Evolutionary conservation across 64 coral and sea anemone species (phyloP).

Genomic region (Platygyra sinensis): DNA sequence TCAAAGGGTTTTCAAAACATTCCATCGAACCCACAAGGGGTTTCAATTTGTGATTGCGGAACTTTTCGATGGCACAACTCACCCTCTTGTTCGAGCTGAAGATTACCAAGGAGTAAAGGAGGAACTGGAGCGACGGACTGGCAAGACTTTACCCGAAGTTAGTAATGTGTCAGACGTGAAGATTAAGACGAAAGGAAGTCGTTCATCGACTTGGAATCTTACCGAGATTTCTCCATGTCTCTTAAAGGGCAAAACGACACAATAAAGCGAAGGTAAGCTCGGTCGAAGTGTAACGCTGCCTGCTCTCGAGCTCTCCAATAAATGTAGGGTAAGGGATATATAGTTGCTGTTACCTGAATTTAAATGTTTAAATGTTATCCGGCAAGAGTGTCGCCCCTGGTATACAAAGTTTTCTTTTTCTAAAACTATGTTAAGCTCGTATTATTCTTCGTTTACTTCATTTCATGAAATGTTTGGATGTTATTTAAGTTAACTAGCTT

Average conservation of each 20-base stretch:
- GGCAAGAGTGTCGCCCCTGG: no score
- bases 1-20: slow-evolving; percentile 2
- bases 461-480: no score
- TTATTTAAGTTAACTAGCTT: no score
- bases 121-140: neutral
- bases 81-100: neutral
- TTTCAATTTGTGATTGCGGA: slow-evolving; percentile 21
- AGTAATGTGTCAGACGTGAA: neutral
- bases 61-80: slow-evolving; percentile 5
- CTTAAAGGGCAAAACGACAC: neutral
- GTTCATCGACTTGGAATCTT: neutral
- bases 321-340: no score
- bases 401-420: neutral
- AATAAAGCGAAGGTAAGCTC: neutral
- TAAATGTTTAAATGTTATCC: no score
- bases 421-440: neutral
- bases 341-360: no score
- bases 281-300: neutral
- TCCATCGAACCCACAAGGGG: slow-evolving; percentile 9
- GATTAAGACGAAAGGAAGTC: slow-evolving; percentile 11
- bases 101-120: neutral
- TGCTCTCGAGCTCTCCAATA: no score
- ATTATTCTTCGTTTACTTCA: no score
- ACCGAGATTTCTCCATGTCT: neutral
- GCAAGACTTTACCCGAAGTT: neutral